A percentile compares a stretch with the other conserved stretches of the same genome.
These are phyloP conservation scores for Nicator chloris DNA, from an alignment of 2,113 vertebrate species.

Conservation along the genomic window DNA sequence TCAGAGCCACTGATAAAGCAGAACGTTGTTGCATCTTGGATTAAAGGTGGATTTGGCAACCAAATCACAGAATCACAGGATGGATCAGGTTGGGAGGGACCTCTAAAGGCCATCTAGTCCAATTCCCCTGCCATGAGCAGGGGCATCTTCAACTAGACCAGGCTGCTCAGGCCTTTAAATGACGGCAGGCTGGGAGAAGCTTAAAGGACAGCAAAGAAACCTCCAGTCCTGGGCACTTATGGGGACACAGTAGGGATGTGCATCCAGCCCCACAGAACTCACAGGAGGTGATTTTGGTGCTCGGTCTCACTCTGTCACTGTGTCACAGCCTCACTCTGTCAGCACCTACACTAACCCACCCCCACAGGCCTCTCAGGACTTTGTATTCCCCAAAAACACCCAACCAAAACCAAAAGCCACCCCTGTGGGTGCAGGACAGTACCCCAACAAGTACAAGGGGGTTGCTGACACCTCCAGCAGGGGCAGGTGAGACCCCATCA, in stretches of 20 bases:
- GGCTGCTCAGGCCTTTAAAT: background rate
- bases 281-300: fast-evolving
- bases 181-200: background rate
- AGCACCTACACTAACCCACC: background rate
- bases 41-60: background rate
- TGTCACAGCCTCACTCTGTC: background rate
- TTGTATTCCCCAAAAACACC: background rate
- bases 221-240: fast-evolving
- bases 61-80: background rate
- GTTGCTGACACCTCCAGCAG: background rate
- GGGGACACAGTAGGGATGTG: background rate
- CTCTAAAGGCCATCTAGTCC: background rate
- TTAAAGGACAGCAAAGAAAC: background rate
- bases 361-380: background rate
- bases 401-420: background rate
- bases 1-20: background rate
- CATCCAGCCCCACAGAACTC: background rate
- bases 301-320: background rate
- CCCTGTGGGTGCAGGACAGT: fast-evolving
- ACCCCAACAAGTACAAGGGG: background rate
- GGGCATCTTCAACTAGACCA: background rate
- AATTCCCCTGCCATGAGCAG: background rate
- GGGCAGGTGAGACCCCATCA: background rate
- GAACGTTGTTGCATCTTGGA: background rate
- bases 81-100: background rate